Base-by-base conservation (phyloP, 2,888 invertebrate species). In the Pheosia tremula region DNA sequence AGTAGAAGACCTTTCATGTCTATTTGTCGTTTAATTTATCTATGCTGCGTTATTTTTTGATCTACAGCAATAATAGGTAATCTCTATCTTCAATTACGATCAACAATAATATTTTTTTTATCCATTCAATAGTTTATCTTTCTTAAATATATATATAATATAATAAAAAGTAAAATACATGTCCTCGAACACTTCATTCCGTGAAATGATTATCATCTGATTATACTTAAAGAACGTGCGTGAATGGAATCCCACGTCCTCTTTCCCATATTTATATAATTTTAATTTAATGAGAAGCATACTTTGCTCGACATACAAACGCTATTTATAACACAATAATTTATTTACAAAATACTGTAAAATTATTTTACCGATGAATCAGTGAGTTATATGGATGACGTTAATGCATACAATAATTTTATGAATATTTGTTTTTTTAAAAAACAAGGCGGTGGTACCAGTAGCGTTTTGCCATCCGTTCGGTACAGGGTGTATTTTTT, bases 251-350 rank as follows among this genome's bases (percentile, higher is more conserved):
- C 50, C 24, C 50, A 50, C 50, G 50, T 50, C 13, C 50, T 50
- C 50, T 50, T 50, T 50, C 50, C 50, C 50, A 50, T 50, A 50
- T 50, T 50, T 50, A 24, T 50, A 50, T 50, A 50, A 24, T 11
- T 47, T 11, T 47, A 47, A 47, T 24, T 24, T 50, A 50, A 50
- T 24, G 50, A 50, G 50, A 50, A n/a, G 49, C 49, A 24, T 24
- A 8, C 50, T 24, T 50, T 7, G 50, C 24, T 50, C 50, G 4
- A 50, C 24, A 24, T 50, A 11, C 47, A 47, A 11, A 47, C 47
- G 11, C 11, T n/a, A 24, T 24, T 24, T 24, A n/a, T 47, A 47
- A 47, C 47, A n/a, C n/a, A 11, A n/a, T 47, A 8, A 47, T 47
- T 47, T 24, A 24, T 24, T 24, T 24, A 24, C 2, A 24, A 24